These are phyloP conservation scores for Brachypteracias leptosomus DNA, from an alignment of 2,113 vertebrate species.

Conservation along the genomic window DNA sequence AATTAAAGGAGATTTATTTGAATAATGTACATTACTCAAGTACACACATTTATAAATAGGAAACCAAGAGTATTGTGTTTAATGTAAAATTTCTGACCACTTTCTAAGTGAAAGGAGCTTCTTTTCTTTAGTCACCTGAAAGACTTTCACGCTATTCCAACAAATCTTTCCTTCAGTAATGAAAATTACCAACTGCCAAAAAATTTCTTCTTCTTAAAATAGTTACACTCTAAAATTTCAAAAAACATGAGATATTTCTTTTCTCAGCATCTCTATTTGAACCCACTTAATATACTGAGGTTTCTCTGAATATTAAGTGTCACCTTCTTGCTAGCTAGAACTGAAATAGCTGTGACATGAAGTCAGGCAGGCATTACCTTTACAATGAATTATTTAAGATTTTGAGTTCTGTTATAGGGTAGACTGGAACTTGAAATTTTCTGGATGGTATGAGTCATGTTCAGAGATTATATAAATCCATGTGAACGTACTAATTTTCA, in stretches of 20 bases:
- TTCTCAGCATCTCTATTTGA: not conserved
- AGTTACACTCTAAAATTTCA: not conserved
- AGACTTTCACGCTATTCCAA: not conserved
- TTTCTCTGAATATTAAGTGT: not conserved
- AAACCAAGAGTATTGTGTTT: not conserved
- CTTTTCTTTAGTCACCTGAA: not conserved
- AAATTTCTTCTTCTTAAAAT: not conserved
- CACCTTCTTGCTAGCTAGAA: not conserved
- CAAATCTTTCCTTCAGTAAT: not conserved
- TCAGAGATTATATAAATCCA: not conserved
- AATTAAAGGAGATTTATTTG: not conserved
- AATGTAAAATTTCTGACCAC: not conserved
- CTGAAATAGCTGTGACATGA: not conserved
- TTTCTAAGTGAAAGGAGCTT: not conserved
- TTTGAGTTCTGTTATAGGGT: not conserved
- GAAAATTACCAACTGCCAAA: not conserved
- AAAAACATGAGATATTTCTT: not conserved
- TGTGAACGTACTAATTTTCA: not conserved
- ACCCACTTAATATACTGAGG: not conserved
- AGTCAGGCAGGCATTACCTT: not conserved
- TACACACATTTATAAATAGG: not conserved
- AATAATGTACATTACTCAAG: not conserved
- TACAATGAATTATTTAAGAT: not conserved
- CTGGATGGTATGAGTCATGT: not conserved
- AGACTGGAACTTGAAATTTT: not conserved